A percentile compares a stretch with the other conserved stretches of the same genome.
phyloP scores from a whole-genome alignment of 2,113 vertebrate genomes.

The Psettodes erumei region DNA sequence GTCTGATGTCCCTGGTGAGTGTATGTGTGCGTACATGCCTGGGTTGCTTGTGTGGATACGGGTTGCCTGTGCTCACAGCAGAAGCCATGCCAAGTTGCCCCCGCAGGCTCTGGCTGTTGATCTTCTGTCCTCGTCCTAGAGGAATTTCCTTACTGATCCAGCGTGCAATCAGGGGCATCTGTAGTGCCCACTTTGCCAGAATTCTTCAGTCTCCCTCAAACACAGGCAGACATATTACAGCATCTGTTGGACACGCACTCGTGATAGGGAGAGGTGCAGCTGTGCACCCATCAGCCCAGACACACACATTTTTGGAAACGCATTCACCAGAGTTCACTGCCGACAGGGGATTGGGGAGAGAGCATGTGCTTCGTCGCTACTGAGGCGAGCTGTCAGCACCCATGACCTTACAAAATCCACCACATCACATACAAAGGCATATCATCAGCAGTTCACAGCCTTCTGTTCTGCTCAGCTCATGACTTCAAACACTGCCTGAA shows the following conservation, averaged over 20 bases:
- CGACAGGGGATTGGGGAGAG: slow-evolving; percentile 10
- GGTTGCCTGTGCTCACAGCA: slow-evolving; percentile 23
- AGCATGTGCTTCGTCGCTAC: slow-evolving; percentile 33
- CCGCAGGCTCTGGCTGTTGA: slow-evolving; percentile 28
- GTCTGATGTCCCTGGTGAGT: slow-evolving; percentile 18
- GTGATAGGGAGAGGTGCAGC: slow-evolving; percentile 60
- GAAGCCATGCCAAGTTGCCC: slow-evolving; percentile 40
- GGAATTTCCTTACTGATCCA: slow-evolving; percentile 78
- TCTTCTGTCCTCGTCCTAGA: slow-evolving; percentile 53
- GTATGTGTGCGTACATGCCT: background rate
- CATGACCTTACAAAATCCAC: slow-evolving; percentile 51
- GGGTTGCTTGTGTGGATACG: slow-evolving; percentile 1
- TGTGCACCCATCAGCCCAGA: slow-evolving; percentile 54
- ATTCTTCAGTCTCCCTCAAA: slow-evolving; percentile 38
- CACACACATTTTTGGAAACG: slow-evolving; percentile 41
- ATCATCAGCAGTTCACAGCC: slow-evolving; percentile 50
- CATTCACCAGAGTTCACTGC: slow-evolving; percentile 31
- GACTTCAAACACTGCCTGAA: slow-evolving; percentile 38
- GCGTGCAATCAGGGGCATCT: slow-evolving; percentile 76
- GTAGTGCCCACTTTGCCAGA: slow-evolving; percentile 65
- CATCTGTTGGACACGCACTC: slow-evolving; percentile 60
- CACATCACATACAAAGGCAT: slow-evolving; percentile 34
- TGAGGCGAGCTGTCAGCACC: slow-evolving; percentile 53
- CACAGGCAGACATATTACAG: slow-evolving; percentile 38
- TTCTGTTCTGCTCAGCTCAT: slow-evolving; percentile 10